Percentiles rank a stretch among this genome's conserved stretches.
Evolutionary conservation across 2,113 vertebrate genomes (phyloP).

Genomic region (Rhabdornis inornatus): DNA sequence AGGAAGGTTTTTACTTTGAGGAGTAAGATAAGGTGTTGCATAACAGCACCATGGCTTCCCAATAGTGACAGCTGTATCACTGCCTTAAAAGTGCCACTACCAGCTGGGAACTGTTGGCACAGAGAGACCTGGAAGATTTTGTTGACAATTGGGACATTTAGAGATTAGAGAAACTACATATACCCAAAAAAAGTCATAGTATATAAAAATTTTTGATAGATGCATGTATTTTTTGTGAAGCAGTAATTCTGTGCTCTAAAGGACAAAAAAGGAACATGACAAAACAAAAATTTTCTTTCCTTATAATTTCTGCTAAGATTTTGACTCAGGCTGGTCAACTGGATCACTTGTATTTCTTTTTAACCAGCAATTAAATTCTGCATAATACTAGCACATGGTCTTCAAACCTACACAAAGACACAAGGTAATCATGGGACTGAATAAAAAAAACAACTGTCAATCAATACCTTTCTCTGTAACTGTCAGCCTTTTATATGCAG

Average conservation of each 20-base stretch:
- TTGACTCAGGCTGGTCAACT: neutral
- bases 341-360: neutral
- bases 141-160: neutral
- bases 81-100: neutral
- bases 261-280: neutral
- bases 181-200: neutral
- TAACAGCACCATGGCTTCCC: neutral
- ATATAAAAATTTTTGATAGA: neutral
- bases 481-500: neutral
- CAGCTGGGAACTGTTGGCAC: neutral
- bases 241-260: neutral
- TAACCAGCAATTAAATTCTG: neutral
- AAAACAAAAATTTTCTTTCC: neutral
- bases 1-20: neutral
- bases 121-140: neutral
- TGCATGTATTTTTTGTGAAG: neutral
- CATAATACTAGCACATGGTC: neutral
- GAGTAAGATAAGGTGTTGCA: neutral
- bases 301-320: neutral
- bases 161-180: neutral
- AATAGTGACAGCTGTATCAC: accelerated
- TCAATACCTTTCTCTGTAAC: neutral
- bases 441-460: neutral
- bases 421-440: neutral
- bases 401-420: neutral